Base-by-base conservation (phyloP, 2,888 invertebrate species). In the Parthenolecanium corni region DNA sequence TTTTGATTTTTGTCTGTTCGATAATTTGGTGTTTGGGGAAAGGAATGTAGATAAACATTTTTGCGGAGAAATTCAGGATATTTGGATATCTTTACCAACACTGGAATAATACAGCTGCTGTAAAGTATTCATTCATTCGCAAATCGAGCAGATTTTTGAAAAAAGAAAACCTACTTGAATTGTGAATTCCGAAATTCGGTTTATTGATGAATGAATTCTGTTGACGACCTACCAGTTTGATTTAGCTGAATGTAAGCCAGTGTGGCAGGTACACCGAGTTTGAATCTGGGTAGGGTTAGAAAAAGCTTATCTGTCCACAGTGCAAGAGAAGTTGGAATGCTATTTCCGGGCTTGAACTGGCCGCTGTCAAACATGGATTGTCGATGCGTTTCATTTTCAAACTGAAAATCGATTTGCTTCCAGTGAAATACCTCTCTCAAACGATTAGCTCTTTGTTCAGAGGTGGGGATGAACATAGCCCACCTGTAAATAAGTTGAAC, bases 231-330 rank as follows among this genome's bases (percentile, higher is more conserved):
- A 66, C 65, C 64, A 42, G 65, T 65, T 2, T 31, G 3, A 36
- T 64, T 64, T 2, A 64, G 53, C 49, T 66, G 63, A 20, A 70
- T 64, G 61, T 69, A 69, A 36, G 69, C 68, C 14, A 71, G 66
- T 1, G 71, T 69, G 14, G 69, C 69, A 2, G 70, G 69, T 5
- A 71, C 67, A 18, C 70, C 70, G 38, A 65, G 49, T 49, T 69
- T 70, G 51, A 69, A 68, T 61, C 70, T 54, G 1, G 71, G 70
- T 2, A 68, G 67, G 2, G 69, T 67, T 12, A 71, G 51, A 58
- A 71, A 70, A 51, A 71, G 52, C 49, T 67, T 67, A 53, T 69
- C 66, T 6, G 63, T 62, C 66, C 69, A 69, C 24, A 67, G 65
- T 47, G 70, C 70, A n/a, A 71, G 49, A n/a, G 70, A 66, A 4